These are phyloP conservation scores for Limnephilus marmoratus DNA, from an alignment of 2,888 invertebrate species.

Conservation along the genomic window DNA sequence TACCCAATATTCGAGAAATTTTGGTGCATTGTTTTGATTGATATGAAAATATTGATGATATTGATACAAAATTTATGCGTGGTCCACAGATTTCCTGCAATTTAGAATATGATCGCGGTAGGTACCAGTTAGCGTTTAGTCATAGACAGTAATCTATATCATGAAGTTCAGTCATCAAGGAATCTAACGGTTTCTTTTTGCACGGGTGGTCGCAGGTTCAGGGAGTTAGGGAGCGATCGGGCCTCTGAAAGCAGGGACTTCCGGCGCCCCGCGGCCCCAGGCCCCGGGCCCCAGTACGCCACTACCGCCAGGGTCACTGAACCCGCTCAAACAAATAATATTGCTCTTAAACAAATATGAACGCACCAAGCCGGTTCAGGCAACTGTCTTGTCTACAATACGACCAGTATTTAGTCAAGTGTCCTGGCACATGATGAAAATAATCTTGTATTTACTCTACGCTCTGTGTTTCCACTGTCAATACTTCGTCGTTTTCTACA, in stretches of 20 bases:
- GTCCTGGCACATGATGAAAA: constrained; percentile 2
- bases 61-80: background rate
- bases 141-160: too few relatives aligned
- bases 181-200: background rate
- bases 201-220: background rate
- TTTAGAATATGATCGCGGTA: background rate
- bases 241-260: background rate
- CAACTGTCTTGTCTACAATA: constrained; percentile 2
- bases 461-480: background rate
- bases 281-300: background rate
- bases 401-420: constrained; percentile 13
- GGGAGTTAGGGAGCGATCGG: background rate
- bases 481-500: background rate
- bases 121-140: background rate
- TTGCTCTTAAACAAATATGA: constrained; percentile 46
- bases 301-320: constrained; percentile 33
- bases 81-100: background rate
- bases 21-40: background rate
- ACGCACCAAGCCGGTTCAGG: constrained; percentile 41
- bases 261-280: constrained; percentile 15
- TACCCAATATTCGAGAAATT: background rate
- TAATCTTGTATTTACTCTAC: background rate
- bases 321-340: constrained; percentile 46
- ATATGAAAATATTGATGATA: too few relatives aligned
- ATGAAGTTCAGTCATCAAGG: background rate